phyloP scores from a whole-genome alignment of 2,888 invertebrate species.

The Morinoia aosen region DNA sequence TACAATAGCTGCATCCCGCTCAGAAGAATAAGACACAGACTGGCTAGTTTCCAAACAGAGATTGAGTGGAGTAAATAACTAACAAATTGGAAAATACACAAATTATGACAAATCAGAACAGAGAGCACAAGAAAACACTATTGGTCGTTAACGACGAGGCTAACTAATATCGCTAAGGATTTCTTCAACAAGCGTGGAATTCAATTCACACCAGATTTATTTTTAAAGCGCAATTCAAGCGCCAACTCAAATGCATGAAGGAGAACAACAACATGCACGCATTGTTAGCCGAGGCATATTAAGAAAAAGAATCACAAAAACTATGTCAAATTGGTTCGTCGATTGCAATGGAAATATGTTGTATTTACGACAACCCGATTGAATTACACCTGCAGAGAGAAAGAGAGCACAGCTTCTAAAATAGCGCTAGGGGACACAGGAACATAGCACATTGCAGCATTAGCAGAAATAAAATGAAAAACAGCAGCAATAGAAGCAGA shows the following conservation, averaged over 20 bases:
- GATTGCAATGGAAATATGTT: not conserved
- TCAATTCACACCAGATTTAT: not conserved
- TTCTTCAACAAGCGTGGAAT: not conserved
- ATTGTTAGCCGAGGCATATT: not conserved
- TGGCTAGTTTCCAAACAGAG: not conserved
- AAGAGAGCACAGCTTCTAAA: not conserved
- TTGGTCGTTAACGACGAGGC: not conserved
- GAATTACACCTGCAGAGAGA: not conserved
- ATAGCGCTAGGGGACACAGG: not conserved
- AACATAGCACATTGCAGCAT: no score
- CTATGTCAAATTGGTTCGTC: not conserved
- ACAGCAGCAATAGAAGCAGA: not conserved
- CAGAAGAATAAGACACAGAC: no score
- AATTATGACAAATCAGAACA: not conserved
- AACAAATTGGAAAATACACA: not conserved
- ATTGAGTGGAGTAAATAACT: not conserved
- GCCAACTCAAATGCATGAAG: not conserved
- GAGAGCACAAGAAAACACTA: not conserved
- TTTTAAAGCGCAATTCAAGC: not conserved
- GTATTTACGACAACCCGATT: not conserved
- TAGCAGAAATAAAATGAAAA: not conserved
- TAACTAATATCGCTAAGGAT: not conserved
- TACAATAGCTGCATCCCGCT: no score
- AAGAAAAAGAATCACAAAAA: not conserved
- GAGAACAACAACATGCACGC: no score